phyloP scores from a whole-genome alignment of 2,113 vertebrate species.

The Crotalus helleri region DNA sequence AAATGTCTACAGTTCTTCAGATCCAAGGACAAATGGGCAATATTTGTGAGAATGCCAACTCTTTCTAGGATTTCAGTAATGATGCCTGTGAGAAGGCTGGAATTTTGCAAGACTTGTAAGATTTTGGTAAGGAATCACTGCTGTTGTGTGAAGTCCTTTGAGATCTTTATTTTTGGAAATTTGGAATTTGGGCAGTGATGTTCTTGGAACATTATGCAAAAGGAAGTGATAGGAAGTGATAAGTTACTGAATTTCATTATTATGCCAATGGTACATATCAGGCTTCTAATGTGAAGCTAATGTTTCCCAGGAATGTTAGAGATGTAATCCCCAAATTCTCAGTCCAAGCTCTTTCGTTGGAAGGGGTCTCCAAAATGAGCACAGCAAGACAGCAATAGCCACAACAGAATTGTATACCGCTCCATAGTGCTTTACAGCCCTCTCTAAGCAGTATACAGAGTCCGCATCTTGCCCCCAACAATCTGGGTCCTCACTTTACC shows the following conservation, averaged over 20 bases:
- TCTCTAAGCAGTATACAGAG: background rate
- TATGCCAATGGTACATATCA: background rate
- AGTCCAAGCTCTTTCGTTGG: background rate
- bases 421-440: background rate
- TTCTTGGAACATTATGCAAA: background rate
- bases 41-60: background rate
- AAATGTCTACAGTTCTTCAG: background rate
- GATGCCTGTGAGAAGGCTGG: background rate
- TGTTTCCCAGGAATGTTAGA: background rate
- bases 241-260: background rate
- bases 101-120: background rate
- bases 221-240: background rate
- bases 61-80: background rate
- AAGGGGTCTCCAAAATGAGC: background rate
- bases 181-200: background rate
- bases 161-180: background rate
- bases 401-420: background rate
- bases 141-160: background rate
- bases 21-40: background rate
- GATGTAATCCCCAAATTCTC: background rate
- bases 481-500: background rate
- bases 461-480: background rate
- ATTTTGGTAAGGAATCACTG: background rate
- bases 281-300: background rate
- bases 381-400: background rate